A percentile compares a stretch with the other conserved stretches of the same genome.
phyloP scores from a whole-genome alignment of 2,888 invertebrate species.

The Hirtodrosophila confusa region DNA sequence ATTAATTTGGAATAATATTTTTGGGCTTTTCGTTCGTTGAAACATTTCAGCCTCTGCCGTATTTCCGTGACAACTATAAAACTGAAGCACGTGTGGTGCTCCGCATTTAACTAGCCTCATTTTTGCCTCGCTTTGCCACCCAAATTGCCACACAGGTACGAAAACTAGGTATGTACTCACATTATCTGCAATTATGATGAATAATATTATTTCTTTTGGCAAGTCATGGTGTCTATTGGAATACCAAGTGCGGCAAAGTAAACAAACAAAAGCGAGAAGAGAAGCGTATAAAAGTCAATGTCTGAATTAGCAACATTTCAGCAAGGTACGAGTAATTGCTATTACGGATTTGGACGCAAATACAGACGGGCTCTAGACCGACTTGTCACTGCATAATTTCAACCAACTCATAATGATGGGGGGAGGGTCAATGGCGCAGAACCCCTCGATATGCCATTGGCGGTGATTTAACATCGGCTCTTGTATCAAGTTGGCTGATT shows the following conservation, averaged over 20 bases:
- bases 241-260: slow-evolving; percentile 34
- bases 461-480: slow-evolving; percentile 76
- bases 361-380: slow-evolving; percentile 20
- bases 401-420: slow-evolving; percentile 24
- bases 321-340: slow-evolving; percentile 55
- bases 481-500: slow-evolving; percentile 72
- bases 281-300: slow-evolving; percentile 49
- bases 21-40: neutral
- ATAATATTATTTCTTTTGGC: slow-evolving; percentile 39
- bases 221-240: slow-evolving; percentile 41
- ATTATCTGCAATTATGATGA: slow-evolving; percentile 57
- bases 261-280: slow-evolving; percentile 22
- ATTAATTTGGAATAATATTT: neutral
- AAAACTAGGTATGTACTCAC: slow-evolving; percentile 17
- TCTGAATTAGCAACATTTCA: slow-evolving; percentile 60
- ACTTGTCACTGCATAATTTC: slow-evolving; percentile 46
- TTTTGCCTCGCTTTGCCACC: slow-evolving; percentile 38
- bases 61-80: slow-evolving; percentile 1
- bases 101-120: slow-evolving; percentile 39
- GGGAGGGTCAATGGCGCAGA: slow-evolving; percentile 25
- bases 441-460: slow-evolving; percentile 45
- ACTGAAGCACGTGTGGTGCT: slow-evolving; percentile 8
- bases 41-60: neutral
- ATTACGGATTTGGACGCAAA: slow-evolving; percentile 41
- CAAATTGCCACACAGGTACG: slow-evolving; percentile 27